Percentiles rank a stretch among this genome's conserved stretches.
phyloP scores from a whole-genome alignment of 2,888 invertebrate genomes.

The Scaptomyza parva region DNA sequence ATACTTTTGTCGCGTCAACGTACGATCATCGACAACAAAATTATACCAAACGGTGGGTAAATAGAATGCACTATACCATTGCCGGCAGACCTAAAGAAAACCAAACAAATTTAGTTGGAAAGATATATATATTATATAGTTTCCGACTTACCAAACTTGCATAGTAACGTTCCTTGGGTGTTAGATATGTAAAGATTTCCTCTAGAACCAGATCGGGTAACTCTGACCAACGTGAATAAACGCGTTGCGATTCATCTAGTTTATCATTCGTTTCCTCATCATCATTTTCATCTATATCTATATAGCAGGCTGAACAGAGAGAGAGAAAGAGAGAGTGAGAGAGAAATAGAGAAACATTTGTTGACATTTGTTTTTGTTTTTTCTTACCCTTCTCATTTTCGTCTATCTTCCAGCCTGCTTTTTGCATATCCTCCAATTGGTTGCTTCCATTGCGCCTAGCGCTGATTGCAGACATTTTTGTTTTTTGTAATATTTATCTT shows the following conservation, averaged over 20 bases:
- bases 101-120: background rate
- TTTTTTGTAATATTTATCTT: too few relatives aligned
- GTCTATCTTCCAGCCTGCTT: slow-evolving; percentile 82
- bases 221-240: slow-evolving; percentile 87
- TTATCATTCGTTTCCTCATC: slow-evolving; percentile 73
- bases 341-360: too few relatives aligned
- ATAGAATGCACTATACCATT: slow-evolving; percentile 90
- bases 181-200: slow-evolving; percentile 89
- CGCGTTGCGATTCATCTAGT: slow-evolving; percentile 81
- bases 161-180: slow-evolving; percentile 89
- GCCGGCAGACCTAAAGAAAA: slow-evolving; percentile 81
- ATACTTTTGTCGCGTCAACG: slow-evolving; percentile 90
- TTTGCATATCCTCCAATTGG: slow-evolving; percentile 74
- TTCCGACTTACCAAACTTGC: slow-evolving; percentile 89
- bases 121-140: background rate
- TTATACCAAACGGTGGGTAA: slow-evolving; percentile 91
- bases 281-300: slow-evolving; percentile 85
- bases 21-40: slow-evolving; percentile 90
- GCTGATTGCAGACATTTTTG: slow-evolving; percentile 48
- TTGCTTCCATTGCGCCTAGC: slow-evolving; percentile 55
- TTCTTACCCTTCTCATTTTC: slow-evolving; percentile 81
- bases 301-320: slow-evolving; percentile 85
- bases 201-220: slow-evolving; percentile 91
- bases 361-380: slow-evolving; percentile 16
- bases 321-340: background rate